Percentiles rank a stretch among this genome's conserved stretches.
Conservation (phyloP, 2,888 invertebrate genomes). For the Euclidia mi region DNA sequence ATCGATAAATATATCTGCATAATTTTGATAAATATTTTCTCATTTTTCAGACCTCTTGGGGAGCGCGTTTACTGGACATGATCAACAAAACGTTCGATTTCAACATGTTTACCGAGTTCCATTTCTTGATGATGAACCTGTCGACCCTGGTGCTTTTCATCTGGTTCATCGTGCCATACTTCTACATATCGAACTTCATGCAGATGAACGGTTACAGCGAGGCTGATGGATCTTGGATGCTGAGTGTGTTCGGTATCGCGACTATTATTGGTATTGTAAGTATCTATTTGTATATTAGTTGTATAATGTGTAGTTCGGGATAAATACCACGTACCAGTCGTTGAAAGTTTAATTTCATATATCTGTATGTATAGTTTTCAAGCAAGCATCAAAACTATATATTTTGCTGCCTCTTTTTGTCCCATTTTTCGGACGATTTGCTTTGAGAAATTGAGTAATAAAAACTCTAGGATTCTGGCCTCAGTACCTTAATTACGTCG, state of each 20-base stretch:
- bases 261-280: slow-evolving; percentile 97
- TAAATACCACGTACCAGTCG: no score
- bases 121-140: slow-evolving; percentile 95
- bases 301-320: no score
- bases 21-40: no score
- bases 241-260: slow-evolving; percentile 96
- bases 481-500: no score
- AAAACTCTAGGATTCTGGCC: no score
- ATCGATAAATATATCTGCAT: no score
- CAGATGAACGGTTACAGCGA: slow-evolving; percentile 90
- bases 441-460: no score
- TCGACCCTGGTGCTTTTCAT: slow-evolving; percentile 97
- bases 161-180: slow-evolving; percentile 98
- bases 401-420: no score
- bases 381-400: no score
- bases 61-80: slow-evolving; percentile 91
- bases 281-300: slow-evolving; percentile 36
- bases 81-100: slow-evolving; percentile 95
- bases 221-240: slow-evolving; percentile 93
- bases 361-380: no score
- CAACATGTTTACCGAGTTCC: slow-evolving; percentile 94
- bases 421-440: no score
- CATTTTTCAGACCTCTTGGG: slow-evolving; percentile 92
- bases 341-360: no score
- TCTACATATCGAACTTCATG: slow-evolving; percentile 96